Evolutionary conservation across 2,888 invertebrate species (phyloP), one percentile per base, ranked within the genome.

Genomic region (Chesias legatella): DNA sequence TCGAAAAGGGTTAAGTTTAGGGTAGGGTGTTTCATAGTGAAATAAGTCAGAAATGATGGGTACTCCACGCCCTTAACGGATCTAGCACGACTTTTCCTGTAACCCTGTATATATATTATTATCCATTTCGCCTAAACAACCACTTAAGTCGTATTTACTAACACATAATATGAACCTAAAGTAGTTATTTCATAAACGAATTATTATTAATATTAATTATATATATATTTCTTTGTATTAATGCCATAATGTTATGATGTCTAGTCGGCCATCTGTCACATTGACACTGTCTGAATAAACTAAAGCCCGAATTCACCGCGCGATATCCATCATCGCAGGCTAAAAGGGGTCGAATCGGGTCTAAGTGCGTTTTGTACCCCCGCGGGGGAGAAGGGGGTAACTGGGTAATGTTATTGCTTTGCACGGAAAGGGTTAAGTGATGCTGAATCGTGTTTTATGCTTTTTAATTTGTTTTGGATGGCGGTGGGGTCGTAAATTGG

Each of bases 381-480:
- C 40, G 35, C 47, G 49, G 61, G 49, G 58, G 52, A 55, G 51
- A 54, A 58, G 59, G 73, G 74, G 76, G 75, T 75, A 76, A 76
- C 74, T 67, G 67, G 70, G 81, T 81, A 80, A 83, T 79, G 77
- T 73, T 68, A 78, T 80, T 74, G 78, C 60, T 57, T 63, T 57
- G 50, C 60, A 60, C 51, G 62, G 60, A 67, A 56, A 71, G 80
- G 83, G 81, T 82, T 81, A 79, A 78, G 70, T 67, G 71, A 67
- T 62, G 61, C 60, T 63, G 63, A 78, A 73, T 80, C 67, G 72
- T 74, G 81, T 81, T 85, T 81, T 82, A 79, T 78, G 77, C 70
- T 71, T 75, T 82, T 77, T 82, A 84, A 85, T 85, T 82, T 83
- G 83, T 79, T 79, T 75, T 66, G 45, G 53, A 48, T 59, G 67